phyloP scores from a whole-genome alignment of 37 sponge, comb jelly and placozoan species.

The Spongilla lacustris region DNA sequence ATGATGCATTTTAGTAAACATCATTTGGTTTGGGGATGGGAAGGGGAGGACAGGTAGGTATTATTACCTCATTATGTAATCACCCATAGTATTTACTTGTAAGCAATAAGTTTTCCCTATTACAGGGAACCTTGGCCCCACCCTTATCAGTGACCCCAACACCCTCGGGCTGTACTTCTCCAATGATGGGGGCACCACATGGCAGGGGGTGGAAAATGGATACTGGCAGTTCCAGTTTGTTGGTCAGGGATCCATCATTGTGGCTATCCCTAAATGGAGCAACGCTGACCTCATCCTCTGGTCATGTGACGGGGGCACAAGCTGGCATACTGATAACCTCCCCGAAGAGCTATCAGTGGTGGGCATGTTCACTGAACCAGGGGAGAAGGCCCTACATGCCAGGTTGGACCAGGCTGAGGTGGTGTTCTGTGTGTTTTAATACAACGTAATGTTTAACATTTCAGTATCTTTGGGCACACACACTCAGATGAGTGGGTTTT shows the following conservation, averaged over 20 bases:
- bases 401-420: conserved; percentile 31
- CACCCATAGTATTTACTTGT: too few relatives aligned
- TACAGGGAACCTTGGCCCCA: conserved; percentile 47
- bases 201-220: conserved; percentile 44
- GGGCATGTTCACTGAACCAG: conserved; percentile 79
- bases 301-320: conserved; percentile 77
- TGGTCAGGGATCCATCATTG: conserved; percentile 59
- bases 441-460: neutral
- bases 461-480: conserved; percentile 74
- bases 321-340: conserved; percentile 32
- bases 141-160: neutral
- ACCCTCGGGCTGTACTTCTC: conserved; percentile 49
- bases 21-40: too few relatives aligned
- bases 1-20: too few relatives aligned
- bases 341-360: conserved; percentile 22
- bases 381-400: conserved; percentile 62
- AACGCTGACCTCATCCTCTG: conserved; percentile 20
- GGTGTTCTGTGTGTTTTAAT: neutral
- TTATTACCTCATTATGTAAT: too few relatives aligned
- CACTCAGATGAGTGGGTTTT: conserved; percentile 51
- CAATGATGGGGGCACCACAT: conserved; percentile 71
- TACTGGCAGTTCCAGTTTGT: conserved; percentile 69
- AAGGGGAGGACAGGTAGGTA: too few relatives aligned
- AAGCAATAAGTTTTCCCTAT: too few relatives aligned
- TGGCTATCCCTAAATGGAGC: conserved; percentile 12